Evolutionary conservation across 1,140 invertebrate genomes (phyloP).

Genomic region (honey bee (Apis mellifera)): DNA sequence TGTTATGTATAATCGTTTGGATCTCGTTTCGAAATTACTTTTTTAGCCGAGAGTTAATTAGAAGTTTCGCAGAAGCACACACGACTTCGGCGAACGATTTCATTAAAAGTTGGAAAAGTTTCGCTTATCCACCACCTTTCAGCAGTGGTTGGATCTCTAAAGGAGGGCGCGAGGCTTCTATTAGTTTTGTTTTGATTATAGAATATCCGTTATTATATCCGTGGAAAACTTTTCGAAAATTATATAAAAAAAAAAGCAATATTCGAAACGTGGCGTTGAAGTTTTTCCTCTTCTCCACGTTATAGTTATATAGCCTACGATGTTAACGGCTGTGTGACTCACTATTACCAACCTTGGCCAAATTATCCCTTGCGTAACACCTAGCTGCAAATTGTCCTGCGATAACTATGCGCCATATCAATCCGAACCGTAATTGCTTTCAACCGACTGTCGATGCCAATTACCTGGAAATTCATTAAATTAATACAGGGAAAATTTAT

Average conservation of each 20-base stretch:
- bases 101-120: slow-evolving; percentile 6
- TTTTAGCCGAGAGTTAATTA: slow-evolving; percentile 11
- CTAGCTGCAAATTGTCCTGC: not conserved
- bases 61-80: not conserved
- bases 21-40: not conserved
- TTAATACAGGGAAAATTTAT: not conserved
- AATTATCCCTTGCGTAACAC: slow-evolving; percentile 28
- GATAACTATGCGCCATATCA: slow-evolving; percentile 10
- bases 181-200: not conserved
- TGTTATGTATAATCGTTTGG: too few species aligned
- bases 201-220: not conserved
- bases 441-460: not conserved
- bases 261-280: not conserved
- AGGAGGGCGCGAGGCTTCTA: not conserved
- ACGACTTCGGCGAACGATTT: slow-evolving; percentile 1
- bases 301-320: too few species aligned
- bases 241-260: not conserved
- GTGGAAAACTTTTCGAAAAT: too few species aligned
- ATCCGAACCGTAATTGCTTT: slow-evolving; percentile 20
- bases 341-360: not conserved
- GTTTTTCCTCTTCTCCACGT: too few species aligned
- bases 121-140: not conserved
- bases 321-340: slow-evolving; percentile 26
- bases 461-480: not conserved
- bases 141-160: not conserved